These are phyloP conservation scores for Triplophysa tibetana DNA, from an alignment of 2,113 vertebrate genomes.

Conservation along the genomic window DNA sequence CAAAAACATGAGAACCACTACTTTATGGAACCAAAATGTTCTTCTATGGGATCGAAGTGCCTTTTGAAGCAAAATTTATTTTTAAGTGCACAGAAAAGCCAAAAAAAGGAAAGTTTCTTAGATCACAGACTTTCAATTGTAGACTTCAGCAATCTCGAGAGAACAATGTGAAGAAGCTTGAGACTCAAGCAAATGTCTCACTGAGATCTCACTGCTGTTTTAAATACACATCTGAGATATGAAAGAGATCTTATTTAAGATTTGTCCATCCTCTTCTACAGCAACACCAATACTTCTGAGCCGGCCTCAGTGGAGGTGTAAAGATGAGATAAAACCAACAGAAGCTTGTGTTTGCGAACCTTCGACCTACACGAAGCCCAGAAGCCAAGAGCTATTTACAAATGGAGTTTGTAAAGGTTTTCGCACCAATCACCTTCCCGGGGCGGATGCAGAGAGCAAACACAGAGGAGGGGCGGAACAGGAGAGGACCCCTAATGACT, in stretches of 20 bases:
- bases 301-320: background rate
- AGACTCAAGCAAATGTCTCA: background rate
- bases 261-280: too few species aligned
- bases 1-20: too few species aligned
- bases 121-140: too few species aligned
- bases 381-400: conserved; percentile 58
- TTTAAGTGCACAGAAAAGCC: too few species aligned
- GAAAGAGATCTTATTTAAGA: background rate
- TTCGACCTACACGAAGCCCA: conserved; percentile 58
- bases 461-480: conserved; percentile 10
- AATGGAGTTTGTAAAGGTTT: conserved; percentile 53
- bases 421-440: conserved; percentile 50
- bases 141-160: background rate
- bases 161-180: background rate
- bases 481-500: conserved; percentile 40
- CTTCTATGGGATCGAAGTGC: too few species aligned
- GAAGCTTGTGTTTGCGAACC: conserved; percentile 51
- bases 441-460: conserved; percentile 52
- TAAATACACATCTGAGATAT: background rate
- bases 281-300: background rate
- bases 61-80: too few species aligned
- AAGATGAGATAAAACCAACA: conserved; percentile 36
- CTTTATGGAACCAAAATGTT: too few species aligned
- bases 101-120: too few species aligned
- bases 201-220: background rate